Evolutionary conservation across 2,797 vertebrate genomes (phyloP).

Genomic region (Acropternis orthonyx): DNA sequence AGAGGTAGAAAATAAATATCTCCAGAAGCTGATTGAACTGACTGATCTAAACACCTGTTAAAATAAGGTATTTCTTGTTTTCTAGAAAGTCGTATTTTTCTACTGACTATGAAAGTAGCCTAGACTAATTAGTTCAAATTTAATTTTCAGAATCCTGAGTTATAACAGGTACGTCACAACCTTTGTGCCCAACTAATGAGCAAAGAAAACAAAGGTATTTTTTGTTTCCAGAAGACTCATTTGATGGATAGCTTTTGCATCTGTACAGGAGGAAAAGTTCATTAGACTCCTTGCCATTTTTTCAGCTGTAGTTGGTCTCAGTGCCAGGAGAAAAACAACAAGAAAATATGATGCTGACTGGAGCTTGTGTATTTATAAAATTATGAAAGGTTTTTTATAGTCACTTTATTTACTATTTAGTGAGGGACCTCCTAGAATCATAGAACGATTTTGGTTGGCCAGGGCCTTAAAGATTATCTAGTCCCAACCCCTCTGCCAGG

Average conservation of each 20-base stretch:
- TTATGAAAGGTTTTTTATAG: not conserved
- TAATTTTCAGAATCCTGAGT: not conserved
- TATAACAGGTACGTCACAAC: not conserved
- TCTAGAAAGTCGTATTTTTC: not conserved
- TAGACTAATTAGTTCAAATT: not conserved
- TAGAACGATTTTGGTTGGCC: not conserved
- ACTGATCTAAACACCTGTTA: not conserved
- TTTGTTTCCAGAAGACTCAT: not conserved
- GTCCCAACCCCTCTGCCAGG: rapidly evolving
- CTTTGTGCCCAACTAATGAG: not conserved
- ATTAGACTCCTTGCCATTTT: not conserved
- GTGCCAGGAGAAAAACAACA: not conserved
- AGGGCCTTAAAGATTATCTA: not conserved
- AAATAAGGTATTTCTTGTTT: not conserved
- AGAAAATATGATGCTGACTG: not conserved
- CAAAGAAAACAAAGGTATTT: not conserved
- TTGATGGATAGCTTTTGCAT: not conserved
- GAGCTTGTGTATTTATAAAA: not conserved
- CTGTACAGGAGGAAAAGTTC: not conserved
- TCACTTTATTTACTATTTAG: not conserved
- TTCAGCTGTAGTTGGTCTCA: not conserved
- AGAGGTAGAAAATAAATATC: not conserved
- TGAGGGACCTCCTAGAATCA: not conserved
- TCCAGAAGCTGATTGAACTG: not conserved
- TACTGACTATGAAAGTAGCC: not conserved